These are phyloP conservation scores for Osmerus mordax DNA, from an alignment of 2,113 vertebrate genomes.

Conservation along the genomic window DNA sequence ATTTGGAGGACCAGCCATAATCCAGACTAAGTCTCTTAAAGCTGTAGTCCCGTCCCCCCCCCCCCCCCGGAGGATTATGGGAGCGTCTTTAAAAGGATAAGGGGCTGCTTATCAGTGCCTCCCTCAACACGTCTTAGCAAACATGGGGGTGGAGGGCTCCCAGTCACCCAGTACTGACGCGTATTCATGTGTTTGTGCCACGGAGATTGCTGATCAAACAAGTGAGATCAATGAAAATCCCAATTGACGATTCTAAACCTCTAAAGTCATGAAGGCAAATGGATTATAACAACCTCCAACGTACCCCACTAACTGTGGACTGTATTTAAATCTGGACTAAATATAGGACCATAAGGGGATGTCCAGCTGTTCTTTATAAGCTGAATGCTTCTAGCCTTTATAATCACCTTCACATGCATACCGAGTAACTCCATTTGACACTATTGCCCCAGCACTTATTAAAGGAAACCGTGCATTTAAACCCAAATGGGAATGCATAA, in stretches of 20 bases:
- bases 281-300: constrained; percentile 3
- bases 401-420: constrained; percentile 9
- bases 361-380: constrained; percentile 22
- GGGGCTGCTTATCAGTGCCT: constrained; percentile 70
- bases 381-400: constrained; percentile 17
- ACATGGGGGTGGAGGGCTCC: constrained; percentile 48
- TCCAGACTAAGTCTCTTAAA: constrained; percentile 76
- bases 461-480: constrained; percentile 14
- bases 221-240: constrained; percentile 65
- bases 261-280: no score
- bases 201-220: constrained; percentile 58
- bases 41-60: constrained; percentile 62
- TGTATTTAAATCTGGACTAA: constrained; percentile 28
- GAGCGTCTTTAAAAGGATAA: constrained; percentile 79
- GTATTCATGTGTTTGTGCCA: constrained; percentile 47
- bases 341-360: constrained; percentile 32
- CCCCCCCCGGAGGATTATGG: constrained; percentile 65
- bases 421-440: constrained; percentile 22
- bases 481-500: constrained; percentile 11
- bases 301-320: constrained; percentile 21
- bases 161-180: constrained; percentile 44
- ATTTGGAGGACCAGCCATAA: constrained; percentile 79
- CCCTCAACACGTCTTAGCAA: constrained; percentile 66
- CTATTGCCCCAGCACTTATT: constrained; percentile 4
- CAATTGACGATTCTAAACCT: constrained; percentile 54